Percentiles rank a stretch among this genome's conserved stretches.
Evolutionary conservation across 1,140 invertebrate genomes (phyloP).

Genomic region (Hycleus cichorii): DNA sequence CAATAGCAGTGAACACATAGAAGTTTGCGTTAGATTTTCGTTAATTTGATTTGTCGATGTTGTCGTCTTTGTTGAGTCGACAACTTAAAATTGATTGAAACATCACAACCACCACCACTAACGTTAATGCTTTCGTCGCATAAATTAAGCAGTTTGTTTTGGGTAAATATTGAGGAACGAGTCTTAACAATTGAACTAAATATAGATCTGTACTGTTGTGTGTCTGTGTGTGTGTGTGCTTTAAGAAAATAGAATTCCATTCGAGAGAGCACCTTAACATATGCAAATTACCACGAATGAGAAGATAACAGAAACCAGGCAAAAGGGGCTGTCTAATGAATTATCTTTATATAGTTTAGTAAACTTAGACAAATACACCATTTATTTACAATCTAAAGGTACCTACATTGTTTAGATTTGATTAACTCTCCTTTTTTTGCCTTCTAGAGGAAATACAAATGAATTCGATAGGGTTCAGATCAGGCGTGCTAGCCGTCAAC

Average conservation of each 20-base stretch:
- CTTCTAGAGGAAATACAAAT: not conserved
- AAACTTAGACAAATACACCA: constrained; percentile 3
- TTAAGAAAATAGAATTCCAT: constrained; percentile 17
- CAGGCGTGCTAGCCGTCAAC: no score
- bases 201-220: not conserved
- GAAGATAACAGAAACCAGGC: not conserved
- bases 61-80: no score
- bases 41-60: no score
- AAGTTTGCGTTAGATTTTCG: no score
- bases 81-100: no score
- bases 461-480: not conserved
- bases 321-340: not conserved
- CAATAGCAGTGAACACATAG: no score
- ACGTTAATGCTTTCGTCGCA: not conserved
- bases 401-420: constrained; percentile 13
- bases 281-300: constrained; percentile 3
- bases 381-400: not conserved
- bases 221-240: constrained; percentile 21
- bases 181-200: not conserved
- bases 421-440: not conserved
- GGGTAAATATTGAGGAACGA: no score
- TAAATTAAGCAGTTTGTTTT: constrained; percentile 5
- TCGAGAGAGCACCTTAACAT: constrained; percentile 11
- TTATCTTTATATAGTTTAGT: constrained; percentile 11
- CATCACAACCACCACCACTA: no score